Base-by-base conservation (phyloP, 1,140 invertebrate species). In the Zaprionus africanus region DNA sequence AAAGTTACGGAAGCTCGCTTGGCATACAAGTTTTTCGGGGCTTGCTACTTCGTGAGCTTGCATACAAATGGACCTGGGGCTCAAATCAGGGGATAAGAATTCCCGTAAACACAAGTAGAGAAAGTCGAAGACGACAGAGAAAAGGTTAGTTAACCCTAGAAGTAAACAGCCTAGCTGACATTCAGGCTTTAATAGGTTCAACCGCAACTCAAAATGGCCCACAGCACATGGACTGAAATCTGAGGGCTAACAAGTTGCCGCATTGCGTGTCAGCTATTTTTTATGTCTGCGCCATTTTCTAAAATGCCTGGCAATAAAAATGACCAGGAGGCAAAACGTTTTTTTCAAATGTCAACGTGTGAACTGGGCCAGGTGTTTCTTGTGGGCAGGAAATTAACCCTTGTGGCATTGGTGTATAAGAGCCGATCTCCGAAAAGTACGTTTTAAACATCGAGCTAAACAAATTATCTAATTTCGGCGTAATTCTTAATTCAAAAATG, bases 221-320 rank as follows among this genome's bases (percentile, higher is more conserved):
- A 36, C 22, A 41, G 62, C 57, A 46, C 43, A 38, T 53, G 49
- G 76, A 57, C 63, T 28, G 19, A 46, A 65, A 76, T 61, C 49
- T 24, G 53, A 70, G 73, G 59, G 66, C 78, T 74, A 87, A 87
- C 84, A 88, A 81, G 84, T 88, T 87, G 81, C 68, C 70, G 78
- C 75, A 82, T 88, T 85, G 71, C 67, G 64, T 82, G 82, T 31
- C 56, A 76, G 67, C 75, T 64, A 73, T 81, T 85, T 81, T 76
- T 77, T 70, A 77, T 71, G 77, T 70, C 63, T 77, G 65, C 77
- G 63, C 75, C 82, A 85, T 85, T 78, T 79, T 78, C 66, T 53
- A 63, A 77, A 76, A 53, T 53, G 75, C 38, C 69, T 38, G 62
- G 69, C 74, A 59, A 76, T 76, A 73, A 72, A 76, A 72, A 66